Conservation (phyloP, 2,113 vertebrate genomes). For the Pachypanchax playfairii region DNA sequence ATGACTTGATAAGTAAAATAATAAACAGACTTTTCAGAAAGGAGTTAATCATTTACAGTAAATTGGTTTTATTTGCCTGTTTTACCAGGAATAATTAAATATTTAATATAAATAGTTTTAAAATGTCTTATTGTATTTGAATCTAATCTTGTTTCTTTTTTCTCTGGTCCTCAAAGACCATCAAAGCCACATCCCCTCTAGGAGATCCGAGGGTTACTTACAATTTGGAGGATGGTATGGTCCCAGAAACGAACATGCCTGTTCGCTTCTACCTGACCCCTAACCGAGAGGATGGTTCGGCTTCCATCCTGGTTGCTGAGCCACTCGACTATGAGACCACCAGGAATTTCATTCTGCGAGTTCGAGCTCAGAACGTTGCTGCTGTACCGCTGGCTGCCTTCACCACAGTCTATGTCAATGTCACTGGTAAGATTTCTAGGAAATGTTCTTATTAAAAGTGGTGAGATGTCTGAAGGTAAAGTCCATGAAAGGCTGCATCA, state of each 20-base stretch:
- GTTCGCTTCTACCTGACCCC: slow-evolving; percentile 89
- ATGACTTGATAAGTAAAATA: too few species aligned
- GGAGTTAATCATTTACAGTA: too few species aligned
- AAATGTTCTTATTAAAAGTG: background rate
- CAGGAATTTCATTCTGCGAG: slow-evolving; percentile 83
- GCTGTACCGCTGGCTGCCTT: slow-evolving; percentile 87
- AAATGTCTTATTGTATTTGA: too few species aligned
- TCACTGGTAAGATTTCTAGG: slow-evolving; percentile 80
- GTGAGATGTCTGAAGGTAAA: too few species aligned
- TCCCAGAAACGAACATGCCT: slow-evolving; percentile 89
- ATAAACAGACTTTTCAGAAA: too few species aligned
- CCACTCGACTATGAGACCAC: slow-evolving; percentile 88
- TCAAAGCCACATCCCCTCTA: slow-evolving; percentile 87
- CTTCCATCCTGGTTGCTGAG: slow-evolving; percentile 88
- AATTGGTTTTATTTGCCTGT: too few species aligned
- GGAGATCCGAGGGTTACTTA: slow-evolving; percentile 89
- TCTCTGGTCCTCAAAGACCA: slow-evolving; percentile 74
- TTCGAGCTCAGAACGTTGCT: slow-evolving; percentile 88
- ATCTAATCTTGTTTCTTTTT: background rate
- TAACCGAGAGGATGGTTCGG: slow-evolving; percentile 87
- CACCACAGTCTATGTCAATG: slow-evolving; percentile 80
- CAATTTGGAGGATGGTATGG: slow-evolving; percentile 87
- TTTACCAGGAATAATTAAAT: too few species aligned
- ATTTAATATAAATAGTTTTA: too few species aligned
- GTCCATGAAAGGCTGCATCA: too few species aligned